Evolutionary conservation across 2,888 invertebrate genomes (phyloP).

Genomic region (Oegoconia quadripuncta): DNA sequence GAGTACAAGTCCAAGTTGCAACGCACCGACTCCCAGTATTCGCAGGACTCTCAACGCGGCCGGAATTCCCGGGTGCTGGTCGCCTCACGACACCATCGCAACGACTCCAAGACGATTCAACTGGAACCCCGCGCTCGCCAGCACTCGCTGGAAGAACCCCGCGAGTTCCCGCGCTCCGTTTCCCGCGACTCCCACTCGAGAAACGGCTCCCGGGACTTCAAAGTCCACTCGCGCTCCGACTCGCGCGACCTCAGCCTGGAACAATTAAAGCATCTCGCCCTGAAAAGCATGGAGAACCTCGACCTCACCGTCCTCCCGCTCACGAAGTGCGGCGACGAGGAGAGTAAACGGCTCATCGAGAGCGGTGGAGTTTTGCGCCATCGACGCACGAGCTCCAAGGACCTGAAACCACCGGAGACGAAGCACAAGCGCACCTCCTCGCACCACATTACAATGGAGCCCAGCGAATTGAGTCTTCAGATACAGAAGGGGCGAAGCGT

Average conservation of each 20-base stretch:
- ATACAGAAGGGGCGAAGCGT: conserved; percentile 67
- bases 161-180: conserved; percentile 36
- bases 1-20: conserved; percentile 38
- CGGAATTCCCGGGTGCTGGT: conserved; percentile 65
- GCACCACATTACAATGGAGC: conserved; percentile 70
- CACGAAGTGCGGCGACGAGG: conserved; percentile 60
- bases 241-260: conserved; percentile 73
- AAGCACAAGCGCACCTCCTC: conserved; percentile 70
- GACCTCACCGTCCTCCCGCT: conserved; percentile 62
- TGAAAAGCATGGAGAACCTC: conserved; percentile 69
- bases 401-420: conserved; percentile 54
- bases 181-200: conserved; percentile 45
- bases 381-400: conserved; percentile 80
- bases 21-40: conserved; percentile 67
- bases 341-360: conserved; percentile 67
- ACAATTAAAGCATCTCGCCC: conserved; percentile 64
- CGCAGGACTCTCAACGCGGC: conserved; percentile 50
- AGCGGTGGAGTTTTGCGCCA: conserved; percentile 72
- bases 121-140: conserved; percentile 77
- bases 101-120: conserved; percentile 82
- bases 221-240: conserved; percentile 72
- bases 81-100: conserved; percentile 77
- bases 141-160: conserved; percentile 50
- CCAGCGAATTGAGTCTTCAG: conserved; percentile 51
- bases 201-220: conserved; percentile 45